phyloP scores from a whole-genome alignment of 2,797 vertebrate genomes.

The Lateolabrax maculatus region DNA sequence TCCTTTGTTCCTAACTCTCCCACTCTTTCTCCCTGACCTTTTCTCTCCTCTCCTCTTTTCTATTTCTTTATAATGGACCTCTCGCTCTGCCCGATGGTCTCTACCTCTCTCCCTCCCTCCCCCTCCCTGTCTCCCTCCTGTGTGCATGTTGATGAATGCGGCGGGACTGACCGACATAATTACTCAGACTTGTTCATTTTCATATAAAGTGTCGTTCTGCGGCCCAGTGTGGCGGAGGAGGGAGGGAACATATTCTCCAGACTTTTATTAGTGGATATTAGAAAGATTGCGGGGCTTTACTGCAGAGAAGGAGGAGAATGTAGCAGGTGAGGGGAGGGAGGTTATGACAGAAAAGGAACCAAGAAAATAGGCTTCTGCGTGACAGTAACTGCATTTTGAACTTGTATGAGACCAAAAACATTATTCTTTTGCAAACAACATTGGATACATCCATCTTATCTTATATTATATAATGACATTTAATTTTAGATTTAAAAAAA shows the following conservation, averaged over 20 bases:
- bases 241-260: constrained; percentile 28
- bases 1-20: constrained; percentile 27
- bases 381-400: background rate
- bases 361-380: background rate
- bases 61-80: constrained; percentile 39
- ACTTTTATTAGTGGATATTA: constrained; percentile 34
- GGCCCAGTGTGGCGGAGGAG: constrained; percentile 15
- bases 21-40: constrained; percentile 49
- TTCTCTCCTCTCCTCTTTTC: constrained; percentile 17
- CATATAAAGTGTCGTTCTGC: constrained; percentile 35
- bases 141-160: constrained; percentile 34
- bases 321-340: background rate
- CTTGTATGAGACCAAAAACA: background rate
- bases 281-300: constrained; percentile 19
- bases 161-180: constrained; percentile 7
- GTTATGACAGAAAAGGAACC: background rate
- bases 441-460: background rate
- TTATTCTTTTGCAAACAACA: background rate
- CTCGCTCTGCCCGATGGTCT: constrained; percentile 19
- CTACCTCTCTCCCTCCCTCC: background rate
- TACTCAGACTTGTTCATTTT: constrained; percentile 56
- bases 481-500: background rate
- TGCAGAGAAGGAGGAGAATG: background rate
- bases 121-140: background rate
- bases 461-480: too few species aligned